phyloP scores from a whole-genome alignment of 2,888 invertebrate genomes.

The Metopia argyrocephala region DNA sequence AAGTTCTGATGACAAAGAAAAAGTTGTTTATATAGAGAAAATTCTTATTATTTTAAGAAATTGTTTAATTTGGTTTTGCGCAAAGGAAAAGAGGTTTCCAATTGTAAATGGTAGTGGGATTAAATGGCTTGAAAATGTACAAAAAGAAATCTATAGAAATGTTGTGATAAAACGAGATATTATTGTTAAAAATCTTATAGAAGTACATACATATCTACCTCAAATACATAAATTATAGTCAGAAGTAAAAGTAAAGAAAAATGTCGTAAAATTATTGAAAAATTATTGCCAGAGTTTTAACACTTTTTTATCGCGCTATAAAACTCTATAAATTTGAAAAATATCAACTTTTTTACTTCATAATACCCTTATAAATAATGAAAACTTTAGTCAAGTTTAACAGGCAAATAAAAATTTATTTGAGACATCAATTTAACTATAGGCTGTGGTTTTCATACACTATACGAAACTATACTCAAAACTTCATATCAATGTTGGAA shows the following conservation, averaged over 20 bases:
- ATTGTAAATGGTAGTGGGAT: neutral
- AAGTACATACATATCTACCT: neutral
- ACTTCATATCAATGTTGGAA: too few species aligned
- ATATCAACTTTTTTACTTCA: too few species aligned
- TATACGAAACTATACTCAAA: too few species aligned
- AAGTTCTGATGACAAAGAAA: constrained; percentile 12
- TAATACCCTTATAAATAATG: too few species aligned
- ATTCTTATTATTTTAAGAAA: neutral
- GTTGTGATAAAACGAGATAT: neutral
- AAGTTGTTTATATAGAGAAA: neutral
- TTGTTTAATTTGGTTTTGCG: neutral
- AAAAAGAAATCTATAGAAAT: too few species aligned
- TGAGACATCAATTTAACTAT: too few species aligned
- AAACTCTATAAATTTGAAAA: neutral
- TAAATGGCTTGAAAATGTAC: neutral
- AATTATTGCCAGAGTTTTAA: neutral
- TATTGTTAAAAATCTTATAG: neutral
- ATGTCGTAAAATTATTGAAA: neutral
- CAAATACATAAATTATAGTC: neutral
- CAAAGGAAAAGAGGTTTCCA: neutral
- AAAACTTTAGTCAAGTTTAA: too few species aligned
- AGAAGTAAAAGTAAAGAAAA: constrained; percentile 3
- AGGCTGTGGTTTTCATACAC: too few species aligned
- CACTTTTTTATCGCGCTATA: neutral
- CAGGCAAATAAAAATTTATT: too few species aligned